Conservation (phyloP, 1,140 invertebrate species). For the Sinonovacula constricta region DNA sequence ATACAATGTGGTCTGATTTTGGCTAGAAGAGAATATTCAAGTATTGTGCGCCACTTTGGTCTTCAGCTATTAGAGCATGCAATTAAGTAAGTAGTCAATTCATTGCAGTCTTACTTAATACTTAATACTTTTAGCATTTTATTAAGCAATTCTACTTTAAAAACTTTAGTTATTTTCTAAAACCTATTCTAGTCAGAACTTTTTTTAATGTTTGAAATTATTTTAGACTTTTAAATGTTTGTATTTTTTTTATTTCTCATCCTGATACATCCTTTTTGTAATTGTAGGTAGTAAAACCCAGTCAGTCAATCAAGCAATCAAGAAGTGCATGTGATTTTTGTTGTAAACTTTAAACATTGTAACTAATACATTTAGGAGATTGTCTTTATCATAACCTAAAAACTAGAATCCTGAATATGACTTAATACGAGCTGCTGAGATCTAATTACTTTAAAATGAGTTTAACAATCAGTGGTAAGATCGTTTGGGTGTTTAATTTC, state of each 20-base stretch:
- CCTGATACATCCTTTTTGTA: too few relatives aligned
- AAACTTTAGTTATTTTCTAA: neutral
- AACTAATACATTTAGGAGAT: neutral
- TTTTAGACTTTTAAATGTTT: neutral
- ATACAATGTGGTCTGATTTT: constrained; percentile 90
- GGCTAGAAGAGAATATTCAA: constrained; percentile 84
- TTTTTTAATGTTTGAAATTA: neutral
- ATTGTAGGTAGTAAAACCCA: too few relatives aligned
- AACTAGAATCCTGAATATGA: too few relatives aligned
- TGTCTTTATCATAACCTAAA: too few relatives aligned
- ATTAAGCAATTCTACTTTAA: neutral
- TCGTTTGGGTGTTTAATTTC: neutral
- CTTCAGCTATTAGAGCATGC: constrained; percentile 93
- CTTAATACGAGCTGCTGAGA: neutral
- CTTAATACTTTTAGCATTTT: neutral
- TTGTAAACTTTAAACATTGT: neutral
- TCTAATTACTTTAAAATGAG: neutral
- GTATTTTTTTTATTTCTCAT: neutral
- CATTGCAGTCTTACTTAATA: neutral
- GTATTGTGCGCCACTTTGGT: constrained; percentile 90
- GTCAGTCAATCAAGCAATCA: neutral
- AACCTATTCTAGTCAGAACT: neutral
- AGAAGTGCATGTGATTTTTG: neutral
- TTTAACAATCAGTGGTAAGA: neutral
- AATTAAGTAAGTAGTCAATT: constrained; percentile 83